Base-by-base conservation (phyloP, 2,797 vertebrate species). In the Protosalanx chinensis region DNA sequence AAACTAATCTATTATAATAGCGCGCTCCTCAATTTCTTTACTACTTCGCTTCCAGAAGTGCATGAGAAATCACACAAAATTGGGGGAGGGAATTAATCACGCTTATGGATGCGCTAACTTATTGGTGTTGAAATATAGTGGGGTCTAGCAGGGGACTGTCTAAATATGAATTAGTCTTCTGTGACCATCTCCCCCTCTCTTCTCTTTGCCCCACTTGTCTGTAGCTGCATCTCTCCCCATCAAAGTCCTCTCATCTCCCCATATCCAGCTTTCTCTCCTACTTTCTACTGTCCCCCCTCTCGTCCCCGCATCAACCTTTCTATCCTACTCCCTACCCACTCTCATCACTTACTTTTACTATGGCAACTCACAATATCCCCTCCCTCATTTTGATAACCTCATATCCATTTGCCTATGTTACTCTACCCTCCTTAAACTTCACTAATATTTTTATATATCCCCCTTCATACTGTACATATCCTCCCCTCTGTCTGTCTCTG, bases 31-130 rank as follows among this genome's bases (percentile, higher is more conserved):
- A 15, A 5, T 3, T 15, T 18, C 1, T 51, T 51, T 51, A 18
- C 12, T 51, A 85, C 82, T 83, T 71, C 81, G 78, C 0, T 65
- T 87, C 86, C 83, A 88, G 85, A 89, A 87, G 88, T 88, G 85
- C 83, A 79, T 79, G 69, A 75, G 79, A 87, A 86, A 90, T 88
- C 81, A 79, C 81, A 68, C 79, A 80, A 84, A 91, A 89, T 88
- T 91, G 90, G 88, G n/a, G 72, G 81, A 74, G 85, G 86, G 87
- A 91, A 90, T 91, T 86, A 88, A 84, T 81, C 75, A 74, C 87
- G 80, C 84, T 87, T 89, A 89, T 90, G 85, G 85, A 88, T 86
- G 81, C 76, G 79, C 72, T 6, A 77, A 85, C 81, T 85, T 85
- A 81, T 89, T 74, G 81, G 83, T 84, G 82, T 77, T 73, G 82